phyloP scores from a whole-genome alignment of 2,888 invertebrate genomes.

The Malthinus flaveolus region DNA sequence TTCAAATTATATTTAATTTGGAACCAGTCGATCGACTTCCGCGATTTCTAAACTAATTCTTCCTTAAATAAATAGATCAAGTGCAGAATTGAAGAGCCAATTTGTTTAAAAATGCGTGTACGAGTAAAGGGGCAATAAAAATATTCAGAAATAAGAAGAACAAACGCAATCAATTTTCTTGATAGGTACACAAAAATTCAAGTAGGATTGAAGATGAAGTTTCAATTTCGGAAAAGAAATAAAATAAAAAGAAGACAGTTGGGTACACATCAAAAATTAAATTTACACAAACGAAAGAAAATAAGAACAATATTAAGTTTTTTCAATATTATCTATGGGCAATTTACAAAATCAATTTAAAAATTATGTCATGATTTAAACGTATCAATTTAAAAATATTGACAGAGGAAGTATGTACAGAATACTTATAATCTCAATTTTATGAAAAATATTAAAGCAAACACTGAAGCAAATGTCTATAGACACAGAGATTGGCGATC shows the following conservation, averaged over 20 bases:
- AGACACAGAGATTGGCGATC: constrained; percentile 55
- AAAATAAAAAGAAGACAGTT: not conserved
- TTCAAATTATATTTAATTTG: not conserved
- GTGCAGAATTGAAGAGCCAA: no score
- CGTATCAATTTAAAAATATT: constrained; percentile 50
- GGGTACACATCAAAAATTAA: not conserved
- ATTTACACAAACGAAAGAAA: not conserved
- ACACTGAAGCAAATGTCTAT: constrained; percentile 54
- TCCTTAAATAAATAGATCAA: not conserved
- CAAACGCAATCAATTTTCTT: not conserved
- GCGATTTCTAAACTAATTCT: not conserved
- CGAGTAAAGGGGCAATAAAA: not conserved
- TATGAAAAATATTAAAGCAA: constrained; percentile 56
- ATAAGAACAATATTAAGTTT: not conserved
- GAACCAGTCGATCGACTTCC: not conserved
- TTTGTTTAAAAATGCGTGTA: not conserved
- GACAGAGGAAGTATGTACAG: constrained; percentile 50
- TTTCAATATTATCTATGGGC: constrained; percentile 7
- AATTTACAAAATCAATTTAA: constrained; percentile 25
- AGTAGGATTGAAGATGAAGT: not conserved
- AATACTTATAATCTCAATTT: constrained; percentile 55
- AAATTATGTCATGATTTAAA: constrained; percentile 33
- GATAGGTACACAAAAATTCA: no score
- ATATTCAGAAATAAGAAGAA: not conserved
- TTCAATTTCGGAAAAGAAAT: not conserved